These are phyloP conservation scores for Chrysochloris asiatica DNA, from an alignment of 2,113 vertebrate species.

Conservation along the genomic window DNA sequence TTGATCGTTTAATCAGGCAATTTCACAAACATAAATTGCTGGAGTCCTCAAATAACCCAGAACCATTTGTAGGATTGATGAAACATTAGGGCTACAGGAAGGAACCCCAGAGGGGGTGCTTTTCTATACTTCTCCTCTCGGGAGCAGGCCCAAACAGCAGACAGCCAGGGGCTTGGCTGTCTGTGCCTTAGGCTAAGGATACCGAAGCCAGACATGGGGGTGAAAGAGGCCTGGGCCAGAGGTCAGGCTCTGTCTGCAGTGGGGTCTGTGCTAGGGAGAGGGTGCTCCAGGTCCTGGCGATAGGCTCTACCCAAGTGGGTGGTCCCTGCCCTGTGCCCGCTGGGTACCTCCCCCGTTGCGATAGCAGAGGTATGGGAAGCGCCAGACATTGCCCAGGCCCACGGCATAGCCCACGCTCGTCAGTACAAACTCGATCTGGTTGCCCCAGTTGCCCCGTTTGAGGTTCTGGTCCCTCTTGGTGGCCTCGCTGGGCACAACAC, in stretches of 20 bases:
- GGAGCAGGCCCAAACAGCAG: not conserved
- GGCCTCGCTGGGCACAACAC: constrained; percentile 95
- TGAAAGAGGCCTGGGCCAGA: not conserved
- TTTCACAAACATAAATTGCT: not conserved
- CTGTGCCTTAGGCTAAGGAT: constrained; percentile 22
- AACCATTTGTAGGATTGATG: not conserved
- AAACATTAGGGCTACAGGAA: not conserved
- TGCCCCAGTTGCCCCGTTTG: constrained; percentile 97
- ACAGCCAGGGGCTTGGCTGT: not conserved
- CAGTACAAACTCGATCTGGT: constrained; percentile 99
- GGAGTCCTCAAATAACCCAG: not conserved
- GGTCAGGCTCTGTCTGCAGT: constrained; percentile 32
- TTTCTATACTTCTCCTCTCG: constrained; percentile 14
- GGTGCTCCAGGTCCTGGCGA: not conserved
- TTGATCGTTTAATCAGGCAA: not conserved
- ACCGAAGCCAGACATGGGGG: constrained; percentile 11
- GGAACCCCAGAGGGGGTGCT: not conserved
- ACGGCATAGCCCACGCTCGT: constrained; percentile 99
- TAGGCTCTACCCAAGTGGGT: constrained; percentile 50
- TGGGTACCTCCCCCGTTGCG: constrained; percentile 97
- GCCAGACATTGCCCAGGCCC: constrained; percentile 98
- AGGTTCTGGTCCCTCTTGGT: constrained; percentile 94
- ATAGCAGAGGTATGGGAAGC: constrained; percentile 99
- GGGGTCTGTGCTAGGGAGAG: not conserved
- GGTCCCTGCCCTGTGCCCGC: constrained; percentile 75